Percentiles rank a stretch among this genome's conserved stretches.
phyloP scores from a whole-genome alignment of 2,113 vertebrate genomes.

The Pseudopipra pipra region DNA sequence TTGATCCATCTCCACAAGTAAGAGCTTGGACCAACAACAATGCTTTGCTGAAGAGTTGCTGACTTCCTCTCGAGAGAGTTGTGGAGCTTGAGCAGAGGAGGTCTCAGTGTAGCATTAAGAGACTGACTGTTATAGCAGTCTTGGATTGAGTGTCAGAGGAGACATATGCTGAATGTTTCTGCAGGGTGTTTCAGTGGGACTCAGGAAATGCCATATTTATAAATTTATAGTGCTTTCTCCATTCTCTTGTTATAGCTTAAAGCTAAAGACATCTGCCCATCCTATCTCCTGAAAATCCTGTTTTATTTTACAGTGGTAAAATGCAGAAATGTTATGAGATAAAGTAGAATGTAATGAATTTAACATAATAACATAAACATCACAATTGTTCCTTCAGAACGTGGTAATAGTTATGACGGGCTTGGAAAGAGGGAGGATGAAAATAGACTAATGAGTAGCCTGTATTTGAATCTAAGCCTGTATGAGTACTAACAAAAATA shows the following conservation, averaged over 20 bases:
- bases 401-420: not conserved
- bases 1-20: not conserved
- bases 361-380: not conserved
- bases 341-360: not conserved
- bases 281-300: not conserved
- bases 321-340: not conserved
- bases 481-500: not conserved
- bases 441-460: not conserved
- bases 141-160: not conserved
- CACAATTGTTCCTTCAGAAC: not conserved
- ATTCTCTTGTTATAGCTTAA: not conserved
- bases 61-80: not conserved
- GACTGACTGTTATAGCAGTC: not conserved
- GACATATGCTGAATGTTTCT: not conserved
- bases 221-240: not conserved
- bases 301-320: not conserved
- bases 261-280: not conserved
- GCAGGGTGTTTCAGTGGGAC: not conserved
- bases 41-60: not conserved
- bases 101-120: accelerated
- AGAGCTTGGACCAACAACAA: not conserved
- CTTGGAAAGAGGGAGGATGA: not conserved
- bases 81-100: not conserved
- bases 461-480: not conserved
- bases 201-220: conserved; percentile 4